Evolutionary conservation across 2,888 invertebrate genomes (phyloP).

Genomic region (Agrotis ipsilon): DNA sequence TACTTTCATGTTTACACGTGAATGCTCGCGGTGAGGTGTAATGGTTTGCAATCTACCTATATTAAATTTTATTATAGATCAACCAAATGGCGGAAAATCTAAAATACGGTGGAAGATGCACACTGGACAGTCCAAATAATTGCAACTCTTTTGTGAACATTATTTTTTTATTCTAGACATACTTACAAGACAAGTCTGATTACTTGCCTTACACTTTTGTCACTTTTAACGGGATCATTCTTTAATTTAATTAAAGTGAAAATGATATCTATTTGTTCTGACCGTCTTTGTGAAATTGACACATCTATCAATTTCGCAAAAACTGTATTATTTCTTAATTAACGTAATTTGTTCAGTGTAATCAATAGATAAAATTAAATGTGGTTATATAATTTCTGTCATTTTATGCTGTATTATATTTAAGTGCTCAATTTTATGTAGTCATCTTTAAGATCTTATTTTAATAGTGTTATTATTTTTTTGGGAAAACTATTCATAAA

Average conservation of each 20-base stretch:
- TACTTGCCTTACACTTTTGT: no score
- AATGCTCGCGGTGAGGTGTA: no score
- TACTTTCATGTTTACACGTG: no score
- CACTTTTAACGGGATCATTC: no score
- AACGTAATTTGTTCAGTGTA: constrained; percentile 41
- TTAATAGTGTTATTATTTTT: constrained; percentile 11
- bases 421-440: constrained; percentile 72
- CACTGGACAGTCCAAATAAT: no score
- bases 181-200: no score
- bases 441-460: constrained; percentile 44
- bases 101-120: no score
- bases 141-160: no score
- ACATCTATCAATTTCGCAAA: constrained; percentile 25
- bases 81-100: no score
- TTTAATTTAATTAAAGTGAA: constrained; percentile 7
- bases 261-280: constrained; percentile 29
- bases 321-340: constrained; percentile 19
- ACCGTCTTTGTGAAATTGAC: constrained; percentile 37
- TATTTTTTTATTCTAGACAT: no score
- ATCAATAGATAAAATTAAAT: constrained; percentile 50
- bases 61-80: no score
- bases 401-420: constrained; percentile 44
- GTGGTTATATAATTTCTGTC: constrained; percentile 46
- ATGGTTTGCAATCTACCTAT: no score
- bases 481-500: background rate